These are phyloP conservation scores for Prietella phreatophila DNA, from an alignment of 2,113 vertebrate species.

Conservation along the genomic window DNA sequence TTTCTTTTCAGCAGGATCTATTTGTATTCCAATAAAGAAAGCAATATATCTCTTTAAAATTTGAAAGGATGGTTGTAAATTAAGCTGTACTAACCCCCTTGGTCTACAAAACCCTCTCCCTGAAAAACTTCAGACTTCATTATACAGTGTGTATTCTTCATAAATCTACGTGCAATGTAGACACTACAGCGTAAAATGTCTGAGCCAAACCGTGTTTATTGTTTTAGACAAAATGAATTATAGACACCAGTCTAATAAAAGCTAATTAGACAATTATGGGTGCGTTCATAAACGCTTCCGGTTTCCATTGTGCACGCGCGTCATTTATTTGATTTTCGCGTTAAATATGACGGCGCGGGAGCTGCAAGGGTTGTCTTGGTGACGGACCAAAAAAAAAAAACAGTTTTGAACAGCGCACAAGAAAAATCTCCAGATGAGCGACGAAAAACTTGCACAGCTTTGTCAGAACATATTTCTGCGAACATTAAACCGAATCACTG, in stretches of 20 bases:
- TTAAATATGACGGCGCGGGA: neutral
- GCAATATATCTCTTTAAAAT: conserved; percentile 22
- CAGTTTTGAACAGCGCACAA: neutral
- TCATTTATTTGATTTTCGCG: neutral
- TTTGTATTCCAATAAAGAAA: conserved; percentile 16
- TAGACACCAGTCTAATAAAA: neutral
- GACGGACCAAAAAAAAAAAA: neutral
- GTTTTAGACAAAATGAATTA: neutral
- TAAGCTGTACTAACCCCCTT: neutral
- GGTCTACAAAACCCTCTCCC: neutral
- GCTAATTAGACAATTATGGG: conserved; percentile 1
- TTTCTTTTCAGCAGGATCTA: conserved; percentile 40
- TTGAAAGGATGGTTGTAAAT: neutral
- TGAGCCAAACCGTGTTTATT: neutral
- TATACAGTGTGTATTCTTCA: neutral
- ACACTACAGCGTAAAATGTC: neutral
- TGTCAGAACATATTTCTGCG: neutral
- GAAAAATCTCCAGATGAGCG: neutral
- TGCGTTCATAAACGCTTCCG: neutral
- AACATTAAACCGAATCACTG: neutral
- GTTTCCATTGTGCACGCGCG: conserved; percentile 3
- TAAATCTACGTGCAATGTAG: neutral
- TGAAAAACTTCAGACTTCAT: neutral
- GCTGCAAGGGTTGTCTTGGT: neutral
- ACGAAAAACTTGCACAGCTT: neutral